Percentiles rank a stretch among this genome's conserved stretches.
Evolutionary conservation across 2,797 vertebrate species (phyloP).

Genomic region (Danio tinwini): DNA sequence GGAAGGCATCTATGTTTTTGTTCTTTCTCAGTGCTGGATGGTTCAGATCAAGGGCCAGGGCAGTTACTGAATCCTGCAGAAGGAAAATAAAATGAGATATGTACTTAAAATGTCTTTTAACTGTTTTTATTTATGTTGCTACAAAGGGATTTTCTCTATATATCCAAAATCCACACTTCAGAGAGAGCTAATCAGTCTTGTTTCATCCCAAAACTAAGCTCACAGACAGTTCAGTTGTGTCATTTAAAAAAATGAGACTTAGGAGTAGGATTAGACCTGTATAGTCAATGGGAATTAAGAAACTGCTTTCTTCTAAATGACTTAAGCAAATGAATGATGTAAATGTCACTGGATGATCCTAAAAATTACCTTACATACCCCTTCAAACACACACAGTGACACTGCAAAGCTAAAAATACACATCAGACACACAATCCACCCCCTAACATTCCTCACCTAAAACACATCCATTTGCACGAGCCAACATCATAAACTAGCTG

Average conservation of each 20-base stretch:
- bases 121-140: background rate
- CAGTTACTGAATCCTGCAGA: slow-evolving; percentile 93
- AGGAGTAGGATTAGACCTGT: background rate
- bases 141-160: background rate
- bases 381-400: slow-evolving; percentile 27
- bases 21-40: slow-evolving; percentile 95
- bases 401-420: slow-evolving; percentile 38
- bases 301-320: background rate
- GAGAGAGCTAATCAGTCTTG: background rate
- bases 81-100: slow-evolving; percentile 4
- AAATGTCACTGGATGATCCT: background rate
- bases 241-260: background rate
- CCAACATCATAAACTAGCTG: slow-evolving; percentile 11
- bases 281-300: background rate
- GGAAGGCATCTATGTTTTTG: slow-evolving; percentile 97
- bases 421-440: slow-evolving; percentile 1
- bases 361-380: slow-evolving; percentile 10
- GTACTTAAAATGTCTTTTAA: background rate
- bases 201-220: background rate
- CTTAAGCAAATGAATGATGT: background rate
- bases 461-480: background rate
- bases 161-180: background rate
- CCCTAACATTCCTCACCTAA: slow-evolving; percentile 21
- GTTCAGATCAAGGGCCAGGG: slow-evolving; percentile 94
- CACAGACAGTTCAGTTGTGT: background rate